Evolutionary conservation across 2,113 vertebrate species (phyloP), one percentile per base, ranked within the genome.

Genomic region (Paraplagusia blochii): DNA sequence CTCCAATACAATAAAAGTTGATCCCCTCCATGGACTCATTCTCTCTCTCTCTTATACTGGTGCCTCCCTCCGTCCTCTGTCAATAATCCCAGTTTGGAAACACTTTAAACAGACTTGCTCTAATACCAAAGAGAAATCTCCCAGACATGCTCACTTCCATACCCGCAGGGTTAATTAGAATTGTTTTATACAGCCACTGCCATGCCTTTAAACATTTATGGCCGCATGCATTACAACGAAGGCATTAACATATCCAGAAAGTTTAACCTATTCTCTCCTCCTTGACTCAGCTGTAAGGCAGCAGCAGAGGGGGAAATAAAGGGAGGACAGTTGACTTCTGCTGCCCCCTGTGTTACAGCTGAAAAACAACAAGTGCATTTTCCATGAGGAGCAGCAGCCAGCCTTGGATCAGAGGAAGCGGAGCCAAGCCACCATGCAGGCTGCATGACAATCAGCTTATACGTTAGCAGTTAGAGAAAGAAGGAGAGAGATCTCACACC

Each of bases 91-190:
- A 58, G 76, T 79, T 80, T 85, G 86, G 85, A 81, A 80, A 65
- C 78, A 82, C 80, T 86, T 87, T 72, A 86, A 87, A 85, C 68
- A 85, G 76, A 83, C 81, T 82, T 53, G 55, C 82, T 74, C 56
- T 9, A 16, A 72, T 66, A 74, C 75, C 69, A 72, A 82, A 77
- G 36, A 42, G 74, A 76, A 76, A 80, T 71, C 79, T 79, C 17
- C 49, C 81, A 86, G 79, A 72, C 62, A 71, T 53, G 80, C 78
- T 78, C 75, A 72, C 59, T 69, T 56, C 61, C 70, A 69, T 82
- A 86, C 86, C 85, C 83, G 52, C 85, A 80, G 89, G 88, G 84
- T 90, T 89, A 87, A 91, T 91, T 90, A 90, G 84, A 78, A 86
- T 85, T 77, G 81, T 88, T 88, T 88, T 82, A 90, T 87, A 80